Evolutionary conservation across 1,140 invertebrate species (phyloP), one percentile per base, ranked within the genome.

Genomic region (Argopecten irradians): DNA sequence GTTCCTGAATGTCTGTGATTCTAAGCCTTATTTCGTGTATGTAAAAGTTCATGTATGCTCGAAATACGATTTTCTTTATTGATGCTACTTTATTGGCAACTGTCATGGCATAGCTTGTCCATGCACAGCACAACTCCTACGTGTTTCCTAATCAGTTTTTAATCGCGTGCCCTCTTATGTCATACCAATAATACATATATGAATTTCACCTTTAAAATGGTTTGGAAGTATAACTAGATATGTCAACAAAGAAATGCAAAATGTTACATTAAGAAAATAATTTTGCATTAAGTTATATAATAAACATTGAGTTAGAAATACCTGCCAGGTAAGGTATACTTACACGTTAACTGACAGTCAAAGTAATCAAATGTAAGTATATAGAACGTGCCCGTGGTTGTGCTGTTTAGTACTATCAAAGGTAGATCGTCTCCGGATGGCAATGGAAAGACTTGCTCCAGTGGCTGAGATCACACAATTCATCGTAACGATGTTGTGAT

Each of bases 1-100:
- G 55, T 71, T 71, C 55, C 55, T 71, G 55, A n/a, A 71, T 28
- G 55, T 71, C 55, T 71, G 55, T n/a, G 55, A 3, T 46, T 71
- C 55, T 71, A n/a, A n/a, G 55, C 28, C 55, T 71, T 71, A 28
- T 71, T 71, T n/a, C 55, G 55, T 71, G 55, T 71, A 71, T n/a
- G 13, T n/a, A n/a, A n/a, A 71, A 71, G 55, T 71, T 28, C 55
- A 5, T 28, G 5, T 22, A 71, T 5, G 22, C 55, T 28, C 55
- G n/a, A 71, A 71, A 71, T 71, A 71, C 55, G 22, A 28, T 28
- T 71, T 8, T 28, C 8, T 71, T 16, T 28, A 71, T 71, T 28
- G 55, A n/a, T 71, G 7, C 55, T 71, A 16, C 13, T 71, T 71
- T 71, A 71, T 71, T 28, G 11, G 22, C 22, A 22, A 28, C 14